These are phyloP conservation scores for Echinarachnius parma DNA, from an alignment of 53 echinoderm and acorn worm species.

Conservation along the genomic window DNA sequence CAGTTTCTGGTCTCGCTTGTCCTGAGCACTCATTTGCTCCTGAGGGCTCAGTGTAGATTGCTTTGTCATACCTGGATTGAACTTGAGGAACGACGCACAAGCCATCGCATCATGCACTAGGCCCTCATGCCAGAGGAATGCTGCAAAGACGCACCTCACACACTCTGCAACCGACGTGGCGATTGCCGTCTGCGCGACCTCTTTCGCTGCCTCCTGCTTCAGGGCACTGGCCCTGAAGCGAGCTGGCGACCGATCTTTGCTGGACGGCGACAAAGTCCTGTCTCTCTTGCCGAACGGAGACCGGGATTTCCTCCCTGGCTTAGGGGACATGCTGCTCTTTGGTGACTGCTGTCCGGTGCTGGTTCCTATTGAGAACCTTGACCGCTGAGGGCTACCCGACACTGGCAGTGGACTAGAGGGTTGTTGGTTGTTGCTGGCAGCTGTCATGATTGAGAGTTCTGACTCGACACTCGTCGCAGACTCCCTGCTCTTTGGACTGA, in stretches of 20 bases:
- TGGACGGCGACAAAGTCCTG: constrained; percentile 80
- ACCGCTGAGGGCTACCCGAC: constrained; percentile 68
- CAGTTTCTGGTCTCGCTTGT: constrained; percentile 65
- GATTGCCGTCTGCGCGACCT: constrained; percentile 72
- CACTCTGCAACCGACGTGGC: constrained; percentile 94
- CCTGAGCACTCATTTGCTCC: constrained; percentile 38
- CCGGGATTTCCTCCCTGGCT: constrained; percentile 69
- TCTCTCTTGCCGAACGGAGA: constrained; percentile 71
- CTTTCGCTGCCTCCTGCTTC: constrained; percentile 67
- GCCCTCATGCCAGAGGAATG: constrained; percentile 94
- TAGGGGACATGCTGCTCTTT: constrained; percentile 86
- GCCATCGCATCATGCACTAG: constrained; percentile 95
- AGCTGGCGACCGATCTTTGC: constrained; percentile 87
- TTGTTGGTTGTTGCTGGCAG: constrained; percentile 34
- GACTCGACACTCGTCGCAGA: constrained; percentile 7
- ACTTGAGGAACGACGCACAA: constrained; percentile 89
- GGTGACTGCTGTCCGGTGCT: constrained; percentile 77
- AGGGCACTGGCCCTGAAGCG: constrained; percentile 49
- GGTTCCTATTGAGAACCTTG: constrained; percentile 81
- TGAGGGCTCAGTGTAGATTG: constrained; percentile 50
- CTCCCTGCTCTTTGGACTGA: constrained; percentile 19
- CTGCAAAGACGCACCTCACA: constrained; percentile 79
- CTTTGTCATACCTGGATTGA: constrained; percentile 77
- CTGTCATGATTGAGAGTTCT: constrained; percentile 22
- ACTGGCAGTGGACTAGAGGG: constrained; percentile 22